Evolutionary conservation across 2,888 invertebrate species (phyloP).

Genomic region (Mimachlamys varia): DNA sequence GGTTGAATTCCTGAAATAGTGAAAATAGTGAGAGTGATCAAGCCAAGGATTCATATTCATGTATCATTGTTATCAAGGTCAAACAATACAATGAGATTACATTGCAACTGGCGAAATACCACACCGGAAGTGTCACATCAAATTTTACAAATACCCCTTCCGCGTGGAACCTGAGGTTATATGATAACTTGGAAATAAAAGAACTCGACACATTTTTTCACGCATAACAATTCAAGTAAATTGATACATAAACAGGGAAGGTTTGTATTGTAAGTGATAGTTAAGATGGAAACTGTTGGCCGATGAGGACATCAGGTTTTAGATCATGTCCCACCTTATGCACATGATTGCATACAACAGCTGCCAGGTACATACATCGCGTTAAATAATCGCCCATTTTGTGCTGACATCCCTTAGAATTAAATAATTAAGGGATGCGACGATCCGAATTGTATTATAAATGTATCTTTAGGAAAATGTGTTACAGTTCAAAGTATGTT

Average conservation of each 20-base stretch:
- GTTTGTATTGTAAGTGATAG: background rate
- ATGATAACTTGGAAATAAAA: background rate
- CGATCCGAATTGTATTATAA: background rate
- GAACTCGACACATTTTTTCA: background rate
- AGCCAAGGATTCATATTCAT: background rate
- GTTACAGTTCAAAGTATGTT: background rate
- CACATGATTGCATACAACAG: conserved; percentile 8
- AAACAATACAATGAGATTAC: background rate
- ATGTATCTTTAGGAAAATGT: background rate
- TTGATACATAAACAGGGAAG: background rate
- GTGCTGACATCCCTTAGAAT: background rate
- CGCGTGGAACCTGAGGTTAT: background rate
- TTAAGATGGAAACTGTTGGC: background rate
- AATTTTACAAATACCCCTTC: background rate
- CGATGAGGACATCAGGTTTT: background rate
- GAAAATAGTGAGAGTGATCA: background rate
- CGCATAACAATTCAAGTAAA: background rate
- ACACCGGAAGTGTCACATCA: background rate
- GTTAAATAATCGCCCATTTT: background rate
- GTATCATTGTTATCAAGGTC: background rate
- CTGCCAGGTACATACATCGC: background rate
- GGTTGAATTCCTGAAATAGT: background rate
- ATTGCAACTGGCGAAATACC: background rate
- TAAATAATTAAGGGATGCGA: conserved; percentile 26
- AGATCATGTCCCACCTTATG: background rate